phyloP scores from a whole-genome alignment of 2,888 invertebrate genomes.

The Metacarcinus magister region DNA sequence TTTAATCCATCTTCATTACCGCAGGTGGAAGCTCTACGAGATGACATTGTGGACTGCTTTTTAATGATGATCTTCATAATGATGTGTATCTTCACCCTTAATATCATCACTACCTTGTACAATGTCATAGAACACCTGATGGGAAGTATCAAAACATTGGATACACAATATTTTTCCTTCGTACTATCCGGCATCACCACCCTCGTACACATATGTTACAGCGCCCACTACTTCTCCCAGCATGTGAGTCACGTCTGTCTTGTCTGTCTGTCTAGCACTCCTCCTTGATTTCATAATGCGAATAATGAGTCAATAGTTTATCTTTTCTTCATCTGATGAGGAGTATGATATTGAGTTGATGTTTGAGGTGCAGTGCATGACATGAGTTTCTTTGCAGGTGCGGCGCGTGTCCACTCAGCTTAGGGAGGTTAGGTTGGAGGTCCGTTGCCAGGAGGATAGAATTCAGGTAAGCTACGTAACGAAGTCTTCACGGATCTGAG shows the following conservation, averaged over 20 bases:
- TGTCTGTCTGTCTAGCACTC: background rate
- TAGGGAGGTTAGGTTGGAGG: background rate
- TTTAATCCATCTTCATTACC: background rate
- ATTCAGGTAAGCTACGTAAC: background rate
- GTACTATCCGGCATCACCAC: background rate
- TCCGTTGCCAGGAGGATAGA: background rate
- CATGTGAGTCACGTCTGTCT: background rate
- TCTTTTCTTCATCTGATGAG: no score
- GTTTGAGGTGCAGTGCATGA: no score
- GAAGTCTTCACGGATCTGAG: no score
- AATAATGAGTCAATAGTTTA: background rate
- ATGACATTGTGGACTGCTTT: background rate
- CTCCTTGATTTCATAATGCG: background rate
- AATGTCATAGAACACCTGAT: background rate
- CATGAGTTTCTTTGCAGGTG: background rate
- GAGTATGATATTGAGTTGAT: no score
- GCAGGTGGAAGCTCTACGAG: background rate
- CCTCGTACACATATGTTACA: background rate
- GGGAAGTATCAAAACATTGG: background rate
- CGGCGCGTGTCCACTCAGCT: background rate
- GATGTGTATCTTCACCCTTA: background rate
- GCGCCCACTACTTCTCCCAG: constrained; percentile 6
- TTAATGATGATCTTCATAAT: background rate
- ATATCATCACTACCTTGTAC: background rate
- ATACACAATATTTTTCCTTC: background rate